Conservation (phyloP, 2,113 vertebrate species). For the Pampusana beccarii region DNA sequence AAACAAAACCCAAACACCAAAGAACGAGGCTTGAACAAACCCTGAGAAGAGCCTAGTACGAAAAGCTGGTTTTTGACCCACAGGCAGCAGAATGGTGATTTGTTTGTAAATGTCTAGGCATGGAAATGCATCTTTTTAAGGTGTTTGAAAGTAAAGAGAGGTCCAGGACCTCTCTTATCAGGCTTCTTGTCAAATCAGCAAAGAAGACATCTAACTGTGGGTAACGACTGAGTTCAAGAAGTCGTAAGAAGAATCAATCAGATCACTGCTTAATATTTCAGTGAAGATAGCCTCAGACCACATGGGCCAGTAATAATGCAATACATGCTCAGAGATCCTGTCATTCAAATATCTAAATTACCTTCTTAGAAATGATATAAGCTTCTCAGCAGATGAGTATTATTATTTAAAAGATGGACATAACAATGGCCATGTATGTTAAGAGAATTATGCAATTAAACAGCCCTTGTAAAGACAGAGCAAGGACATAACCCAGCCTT, state of each 20-base stretch:
- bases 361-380: not conserved
- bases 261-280: not conserved
- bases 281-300: not conserved
- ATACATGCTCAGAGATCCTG: not conserved
- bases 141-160: not conserved
- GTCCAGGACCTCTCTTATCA: not conserved
- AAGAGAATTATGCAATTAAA: not conserved
- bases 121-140: not conserved
- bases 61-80: not conserved
- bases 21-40: not conserved
- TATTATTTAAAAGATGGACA: not conserved
- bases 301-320: not conserved
- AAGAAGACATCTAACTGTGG: not conserved
- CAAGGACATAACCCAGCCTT: not conserved
- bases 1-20: not conserved
- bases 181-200: not conserved
- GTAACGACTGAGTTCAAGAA: constrained; percentile 6
- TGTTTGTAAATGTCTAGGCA: not conserved
- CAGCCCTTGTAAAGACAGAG: not conserved
- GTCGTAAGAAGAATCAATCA: not conserved
- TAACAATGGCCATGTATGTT: not conserved
- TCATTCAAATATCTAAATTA: not conserved
- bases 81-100: not conserved
- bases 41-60: not conserved
- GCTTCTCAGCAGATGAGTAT: not conserved